Evolutionary conservation across 2,888 invertebrate genomes (phyloP).

Genomic region (Dermolepida albohirtum): DNA sequence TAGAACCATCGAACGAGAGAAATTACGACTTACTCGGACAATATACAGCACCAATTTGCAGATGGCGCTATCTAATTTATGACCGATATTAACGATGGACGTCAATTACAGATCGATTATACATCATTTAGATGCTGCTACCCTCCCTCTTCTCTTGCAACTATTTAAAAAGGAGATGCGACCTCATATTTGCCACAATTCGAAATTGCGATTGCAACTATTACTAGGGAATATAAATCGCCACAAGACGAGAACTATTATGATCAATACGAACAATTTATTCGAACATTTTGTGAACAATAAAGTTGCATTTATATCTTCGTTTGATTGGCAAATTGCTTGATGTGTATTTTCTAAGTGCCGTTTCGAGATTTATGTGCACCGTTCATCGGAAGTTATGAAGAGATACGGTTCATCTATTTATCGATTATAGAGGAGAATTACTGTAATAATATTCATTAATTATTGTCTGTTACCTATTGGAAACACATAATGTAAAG

Average conservation of each 20-base stretch:
- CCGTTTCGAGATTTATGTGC: slow-evolving; percentile 16
- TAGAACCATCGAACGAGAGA: slow-evolving; percentile 16
- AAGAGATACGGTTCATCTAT: slow-evolving; percentile 9
- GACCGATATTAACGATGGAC: slow-evolving; percentile 19
- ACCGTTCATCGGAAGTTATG: background rate
- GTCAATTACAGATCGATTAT: background rate
- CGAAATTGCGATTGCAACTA: too few relatives aligned
- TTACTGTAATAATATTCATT: slow-evolving; percentile 12
- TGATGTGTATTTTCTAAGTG: slow-evolving; percentile 8
- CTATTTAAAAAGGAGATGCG: too few relatives aligned
- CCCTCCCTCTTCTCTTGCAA: too few relatives aligned
- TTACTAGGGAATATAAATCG: too few relatives aligned
- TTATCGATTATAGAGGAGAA: slow-evolving; percentile 10
- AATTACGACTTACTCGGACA: slow-evolving; percentile 20
- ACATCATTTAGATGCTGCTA: too few relatives aligned
- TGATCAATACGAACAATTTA: too few relatives aligned
- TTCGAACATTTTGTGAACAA: too few relatives aligned
- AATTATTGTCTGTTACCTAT: slow-evolving; percentile 7
- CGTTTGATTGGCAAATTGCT: too few relatives aligned
- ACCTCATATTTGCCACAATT: too few relatives aligned
- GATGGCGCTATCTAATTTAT: slow-evolving; percentile 24
- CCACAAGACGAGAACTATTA: too few relatives aligned
- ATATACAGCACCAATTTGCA: slow-evolving; percentile 23
- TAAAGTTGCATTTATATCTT: too few relatives aligned
- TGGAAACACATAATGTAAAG: slow-evolving; percentile 2